Conservation (phyloP, 2,888 invertebrate genomes). For the Cabera pusaria region DNA sequence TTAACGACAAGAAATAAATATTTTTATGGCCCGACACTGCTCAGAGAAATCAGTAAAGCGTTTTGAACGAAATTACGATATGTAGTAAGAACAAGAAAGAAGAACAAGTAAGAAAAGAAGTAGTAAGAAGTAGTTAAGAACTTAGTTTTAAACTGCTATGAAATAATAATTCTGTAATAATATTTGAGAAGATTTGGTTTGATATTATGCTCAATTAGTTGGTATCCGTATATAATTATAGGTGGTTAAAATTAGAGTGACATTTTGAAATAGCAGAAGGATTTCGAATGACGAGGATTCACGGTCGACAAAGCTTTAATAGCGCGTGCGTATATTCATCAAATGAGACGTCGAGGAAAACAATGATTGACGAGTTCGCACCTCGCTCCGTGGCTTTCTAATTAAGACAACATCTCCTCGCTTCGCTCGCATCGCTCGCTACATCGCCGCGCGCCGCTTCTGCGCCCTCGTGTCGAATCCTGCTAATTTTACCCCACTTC, state of each 20-base stretch:
- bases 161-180: no score
- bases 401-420: conserved; percentile 75
- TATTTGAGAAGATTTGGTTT: no score
- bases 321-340: conserved; percentile 65
- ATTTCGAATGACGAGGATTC: conserved; percentile 44
- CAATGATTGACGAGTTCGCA: conserved; percentile 82
- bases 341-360: conserved; percentile 60
- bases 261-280: conserved; percentile 11
- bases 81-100: no score
- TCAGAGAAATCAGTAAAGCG: no score
- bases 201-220: conserved; percentile 1
- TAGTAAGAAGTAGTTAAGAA: no score
- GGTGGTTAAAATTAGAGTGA: conserved; percentile 2
- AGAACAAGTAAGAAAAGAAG: no score
- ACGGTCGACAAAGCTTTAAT: conserved; percentile 60
- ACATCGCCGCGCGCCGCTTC: no score
- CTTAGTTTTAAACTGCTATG: no score
- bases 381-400: conserved; percentile 72
- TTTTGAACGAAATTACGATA: no score
- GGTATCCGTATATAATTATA: neutral
- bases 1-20: no score
- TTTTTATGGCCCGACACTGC: no score
- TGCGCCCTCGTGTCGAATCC: no score
- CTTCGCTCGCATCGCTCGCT: conserved; percentile 64
- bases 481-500: conserved; percentile 49